phyloP scores from a whole-genome alignment of 2,797 vertebrate genomes.

The Neosalanx taihuensis region DNA sequence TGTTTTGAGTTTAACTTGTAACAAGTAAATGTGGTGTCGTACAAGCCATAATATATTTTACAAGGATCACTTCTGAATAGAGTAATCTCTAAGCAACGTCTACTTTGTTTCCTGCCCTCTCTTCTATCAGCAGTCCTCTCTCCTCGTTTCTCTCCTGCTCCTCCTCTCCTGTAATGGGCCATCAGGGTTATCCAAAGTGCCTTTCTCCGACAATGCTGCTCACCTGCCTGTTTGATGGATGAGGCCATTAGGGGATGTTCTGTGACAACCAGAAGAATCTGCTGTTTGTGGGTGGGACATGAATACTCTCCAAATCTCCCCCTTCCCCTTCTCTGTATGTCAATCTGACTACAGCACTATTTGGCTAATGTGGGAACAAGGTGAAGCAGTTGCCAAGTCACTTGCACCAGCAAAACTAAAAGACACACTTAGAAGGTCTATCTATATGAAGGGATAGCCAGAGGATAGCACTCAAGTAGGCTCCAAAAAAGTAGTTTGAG shows the following conservation, averaged over 20 bases:
- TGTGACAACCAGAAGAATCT: not conserved
- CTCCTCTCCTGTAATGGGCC: conserved; percentile 28
- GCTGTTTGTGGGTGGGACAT: not conserved
- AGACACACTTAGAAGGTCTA: too few species aligned
- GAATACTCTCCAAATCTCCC: not conserved
- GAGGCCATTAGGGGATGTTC: not conserved
- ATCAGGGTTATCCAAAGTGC: not conserved
- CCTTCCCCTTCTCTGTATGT: not conserved
- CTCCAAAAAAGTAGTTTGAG: too few species aligned
- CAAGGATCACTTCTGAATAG: too few species aligned
- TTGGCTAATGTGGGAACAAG: too few species aligned
- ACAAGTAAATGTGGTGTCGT: too few species aligned
- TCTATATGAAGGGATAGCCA: too few species aligned
- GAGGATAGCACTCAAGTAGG: too few species aligned
- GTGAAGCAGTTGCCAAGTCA: too few species aligned
- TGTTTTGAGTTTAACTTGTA: too few species aligned
- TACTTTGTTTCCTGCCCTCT: not conserved
- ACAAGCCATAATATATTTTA: too few species aligned
- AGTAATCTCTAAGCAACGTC: too few species aligned
- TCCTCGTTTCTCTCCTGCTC: not conserved
- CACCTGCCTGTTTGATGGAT: not conserved
- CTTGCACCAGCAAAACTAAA: too few species aligned
- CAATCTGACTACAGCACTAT: not conserved
- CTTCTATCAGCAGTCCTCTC: not conserved
- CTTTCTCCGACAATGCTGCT: conserved; percentile 3